phyloP scores from a whole-genome alignment of 2,113 vertebrate species.

The Patagioenas fasciata region DNA sequence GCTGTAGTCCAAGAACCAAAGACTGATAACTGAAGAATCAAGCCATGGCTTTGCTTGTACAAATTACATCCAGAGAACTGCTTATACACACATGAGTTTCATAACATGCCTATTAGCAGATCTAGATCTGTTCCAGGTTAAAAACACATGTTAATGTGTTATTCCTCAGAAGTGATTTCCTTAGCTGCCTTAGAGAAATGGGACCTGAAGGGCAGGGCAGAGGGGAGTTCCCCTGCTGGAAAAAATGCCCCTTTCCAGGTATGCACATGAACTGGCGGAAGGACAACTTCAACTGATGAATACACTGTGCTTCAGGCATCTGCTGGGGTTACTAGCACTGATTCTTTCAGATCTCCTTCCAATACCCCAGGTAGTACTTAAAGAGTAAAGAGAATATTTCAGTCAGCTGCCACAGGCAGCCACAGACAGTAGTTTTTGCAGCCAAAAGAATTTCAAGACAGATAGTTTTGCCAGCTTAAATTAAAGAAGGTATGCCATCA shows the following conservation, averaged over 20 bases:
- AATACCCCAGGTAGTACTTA: conserved; percentile 14
- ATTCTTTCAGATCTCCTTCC: conserved; percentile 60
- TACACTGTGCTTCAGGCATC: conserved; percentile 20
- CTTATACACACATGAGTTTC: conserved; percentile 22
- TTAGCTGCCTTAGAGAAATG: conserved; percentile 47
- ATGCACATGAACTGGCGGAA: conserved; percentile 21
- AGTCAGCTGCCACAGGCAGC: conserved; percentile 28
- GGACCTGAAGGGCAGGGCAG: conserved; percentile 39
- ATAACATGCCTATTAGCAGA: conserved; percentile 19
- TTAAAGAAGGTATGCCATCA: conserved; percentile 4
- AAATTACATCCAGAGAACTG: conserved; percentile 26
- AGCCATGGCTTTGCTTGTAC: background rate
- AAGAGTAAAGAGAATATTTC: conserved; percentile 45
- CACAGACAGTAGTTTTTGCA: conserved; percentile 32
- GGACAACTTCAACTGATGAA: conserved; percentile 18
- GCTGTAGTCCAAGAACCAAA: background rate
- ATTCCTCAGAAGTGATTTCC: conserved; percentile 35
- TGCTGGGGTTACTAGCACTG: conserved; percentile 32
- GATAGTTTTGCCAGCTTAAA: conserved; percentile 42
- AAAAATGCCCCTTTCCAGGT: conserved; percentile 53
- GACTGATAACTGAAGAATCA: background rate
- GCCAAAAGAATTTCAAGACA: conserved; percentile 37
- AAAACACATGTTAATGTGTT: conserved; percentile 58
- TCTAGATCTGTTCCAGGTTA: conserved; percentile 61
- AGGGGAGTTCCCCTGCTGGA: conserved; percentile 38